These are phyloP conservation scores for Toxonevra muliebris DNA, from an alignment of 2,888 invertebrate genomes.

Conservation along the genomic window DNA sequence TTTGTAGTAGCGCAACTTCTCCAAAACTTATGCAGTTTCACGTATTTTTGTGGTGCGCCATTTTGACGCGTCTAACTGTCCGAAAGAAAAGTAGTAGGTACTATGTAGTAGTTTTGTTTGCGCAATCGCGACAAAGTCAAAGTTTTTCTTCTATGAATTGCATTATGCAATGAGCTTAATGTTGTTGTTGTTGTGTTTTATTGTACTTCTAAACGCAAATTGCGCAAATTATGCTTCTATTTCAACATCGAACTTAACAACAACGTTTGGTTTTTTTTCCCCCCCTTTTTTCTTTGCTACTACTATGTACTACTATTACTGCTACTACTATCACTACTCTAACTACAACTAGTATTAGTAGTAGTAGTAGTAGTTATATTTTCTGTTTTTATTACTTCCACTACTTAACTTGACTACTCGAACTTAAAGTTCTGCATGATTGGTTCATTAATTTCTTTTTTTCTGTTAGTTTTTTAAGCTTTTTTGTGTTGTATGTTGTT, in stretches of 20 bases:
- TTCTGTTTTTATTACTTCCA: neutral
- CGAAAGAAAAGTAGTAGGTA: neutral
- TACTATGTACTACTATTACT: neutral
- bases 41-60: conserved; percentile 28
- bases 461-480: conserved; percentile 8
- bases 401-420: neutral
- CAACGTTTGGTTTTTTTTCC: too few species aligned
- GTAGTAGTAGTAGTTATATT: too few species aligned
- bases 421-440: conserved; percentile 33
- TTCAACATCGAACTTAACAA: too few species aligned
- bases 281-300: too few species aligned
- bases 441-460: conserved; percentile 33
- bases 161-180: too few species aligned
- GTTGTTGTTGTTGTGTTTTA: too few species aligned
- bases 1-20: too few species aligned
- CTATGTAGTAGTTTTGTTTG: too few species aligned
- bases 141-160: too few species aligned
- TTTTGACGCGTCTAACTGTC: conserved; percentile 26
- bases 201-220: too few species aligned
- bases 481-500: conserved; percentile 7
- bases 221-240: too few species aligned
- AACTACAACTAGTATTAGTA: neutral
- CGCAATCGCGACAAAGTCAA: too few species aligned
- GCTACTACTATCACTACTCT: neutral
- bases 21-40: neutral